A percentile compares a stretch with the other conserved stretches of the same genome.
These are phyloP conservation scores for Pogonomyrmex barbatus DNA, from an alignment of 1,140 invertebrate genomes.

Conservation along the genomic window DNA sequence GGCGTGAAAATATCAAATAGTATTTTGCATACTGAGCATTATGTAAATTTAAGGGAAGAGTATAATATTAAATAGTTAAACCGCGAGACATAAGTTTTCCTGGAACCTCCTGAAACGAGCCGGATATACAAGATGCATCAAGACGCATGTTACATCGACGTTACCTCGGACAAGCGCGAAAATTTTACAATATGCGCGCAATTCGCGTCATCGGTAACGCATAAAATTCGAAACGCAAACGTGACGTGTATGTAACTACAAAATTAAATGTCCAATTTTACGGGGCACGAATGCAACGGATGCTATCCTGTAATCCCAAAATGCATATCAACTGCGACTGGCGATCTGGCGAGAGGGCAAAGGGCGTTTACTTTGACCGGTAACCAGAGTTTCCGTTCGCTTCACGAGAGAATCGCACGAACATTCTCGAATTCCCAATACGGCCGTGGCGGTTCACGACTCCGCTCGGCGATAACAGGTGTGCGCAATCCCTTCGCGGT, in stretches of 20 bases:
- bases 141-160: neutral
- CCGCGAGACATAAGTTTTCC: conserved; percentile 21
- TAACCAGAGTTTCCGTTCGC: neutral
- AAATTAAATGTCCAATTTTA: conserved; percentile 6
- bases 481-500: conserved; percentile 40
- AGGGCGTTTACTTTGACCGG: conserved; percentile 1
- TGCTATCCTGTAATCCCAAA: neutral
- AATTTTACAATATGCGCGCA: neutral
- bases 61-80: conserved; percentile 39
- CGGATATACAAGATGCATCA: neutral
- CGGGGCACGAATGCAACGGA: neutral
- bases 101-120: neutral
- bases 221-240: neutral
- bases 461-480: conserved; percentile 13
- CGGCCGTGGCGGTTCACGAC: conserved; percentile 27
- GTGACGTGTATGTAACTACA: neutral
- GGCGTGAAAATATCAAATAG: conserved; percentile 57
- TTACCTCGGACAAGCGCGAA: neutral
- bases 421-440: conserved; percentile 40
- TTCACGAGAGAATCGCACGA: conserved; percentile 5
- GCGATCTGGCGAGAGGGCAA: neutral
- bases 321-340: neutral
- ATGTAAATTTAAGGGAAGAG: conserved; percentile 31
- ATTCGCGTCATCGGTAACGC: neutral
- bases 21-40: conserved; percentile 55